A percentile compares a stretch with the other conserved stretches of the same genome.
These are phyloP conservation scores for Glareola pratincola DNA, from an alignment of 2,113 vertebrate species.

Conservation along the genomic window DNA sequence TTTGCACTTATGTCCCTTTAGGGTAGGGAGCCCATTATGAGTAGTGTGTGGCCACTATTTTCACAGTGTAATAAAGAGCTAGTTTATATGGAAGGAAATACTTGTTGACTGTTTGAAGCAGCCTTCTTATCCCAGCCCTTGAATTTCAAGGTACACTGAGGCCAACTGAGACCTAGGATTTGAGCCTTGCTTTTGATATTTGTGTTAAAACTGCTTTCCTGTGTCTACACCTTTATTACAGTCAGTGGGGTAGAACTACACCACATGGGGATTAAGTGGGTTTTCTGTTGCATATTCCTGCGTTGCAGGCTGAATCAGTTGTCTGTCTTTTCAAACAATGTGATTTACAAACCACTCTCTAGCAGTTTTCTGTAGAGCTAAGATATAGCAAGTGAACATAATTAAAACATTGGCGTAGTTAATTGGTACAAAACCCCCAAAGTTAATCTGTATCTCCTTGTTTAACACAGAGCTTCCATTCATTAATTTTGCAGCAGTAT, in stretches of 20 bases:
- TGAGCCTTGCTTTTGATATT: constrained; percentile 3
- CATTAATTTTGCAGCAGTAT: not conserved
- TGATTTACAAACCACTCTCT: not conserved
- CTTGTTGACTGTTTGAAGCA: not conserved
- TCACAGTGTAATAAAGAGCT: not conserved
- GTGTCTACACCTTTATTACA: not conserved
- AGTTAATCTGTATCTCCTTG: not conserved
- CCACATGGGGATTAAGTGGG: not conserved
- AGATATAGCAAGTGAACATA: not conserved
- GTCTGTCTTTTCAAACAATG: not conserved
- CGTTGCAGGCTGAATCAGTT: not conserved
- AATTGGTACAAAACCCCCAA: not conserved
- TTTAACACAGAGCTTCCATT: not conserved
- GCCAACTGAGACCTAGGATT: not conserved
- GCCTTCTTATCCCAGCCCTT: not conserved
- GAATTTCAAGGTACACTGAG: not conserved
- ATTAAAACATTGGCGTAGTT: not conserved
- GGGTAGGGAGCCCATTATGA: not conserved
- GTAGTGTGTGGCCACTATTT: not conserved
- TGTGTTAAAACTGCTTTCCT: constrained; percentile 1
- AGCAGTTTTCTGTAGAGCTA: not conserved
- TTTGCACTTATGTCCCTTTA: not conserved
- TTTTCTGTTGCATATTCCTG: not conserved
- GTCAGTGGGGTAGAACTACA: constrained; percentile 17
- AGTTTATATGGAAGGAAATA: not conserved